Percentiles rank a stretch among this genome's conserved stretches.
phyloP scores from a whole-genome alignment of 2,797 vertebrate genomes.

The Chaenodraco wilsoni region DNA sequence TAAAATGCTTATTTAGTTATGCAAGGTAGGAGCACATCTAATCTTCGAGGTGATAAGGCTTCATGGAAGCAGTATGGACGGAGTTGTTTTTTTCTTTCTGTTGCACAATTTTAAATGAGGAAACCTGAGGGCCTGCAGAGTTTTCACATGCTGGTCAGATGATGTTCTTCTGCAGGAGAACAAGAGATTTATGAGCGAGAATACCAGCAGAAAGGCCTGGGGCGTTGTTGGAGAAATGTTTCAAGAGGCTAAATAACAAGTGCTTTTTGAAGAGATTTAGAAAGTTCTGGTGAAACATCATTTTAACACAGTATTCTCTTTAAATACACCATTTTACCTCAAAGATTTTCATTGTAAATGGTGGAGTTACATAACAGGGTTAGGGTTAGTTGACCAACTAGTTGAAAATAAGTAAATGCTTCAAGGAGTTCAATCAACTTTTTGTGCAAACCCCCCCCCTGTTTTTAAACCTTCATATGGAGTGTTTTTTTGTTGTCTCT shows the following conservation, averaged over 20 bases:
- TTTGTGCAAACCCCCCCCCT: too few species aligned
- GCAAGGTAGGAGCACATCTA: slow-evolving; percentile 43
- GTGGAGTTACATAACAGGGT: not conserved
- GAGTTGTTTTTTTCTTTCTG: not conserved
- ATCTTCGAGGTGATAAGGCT: slow-evolving; percentile 53
- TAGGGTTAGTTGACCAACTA: not conserved
- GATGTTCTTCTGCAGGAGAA: slow-evolving; percentile 28
- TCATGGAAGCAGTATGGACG: not conserved
- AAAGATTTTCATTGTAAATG: not conserved
- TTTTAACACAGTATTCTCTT: not conserved
- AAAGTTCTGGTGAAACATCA: not conserved
- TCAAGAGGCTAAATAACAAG: not conserved
- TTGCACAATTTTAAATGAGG: slow-evolving; percentile 25
- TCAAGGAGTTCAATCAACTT: too few species aligned
- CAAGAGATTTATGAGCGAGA: not conserved
- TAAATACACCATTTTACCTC: not conserved
- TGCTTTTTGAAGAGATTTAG: not conserved
- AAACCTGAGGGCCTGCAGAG: not conserved
- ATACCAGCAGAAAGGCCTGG: not conserved
- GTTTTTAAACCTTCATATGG: too few species aligned
- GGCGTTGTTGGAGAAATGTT: not conserved
- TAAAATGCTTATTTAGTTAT: slow-evolving; percentile 22
- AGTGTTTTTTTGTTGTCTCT: too few species aligned
- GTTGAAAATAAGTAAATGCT: not conserved
- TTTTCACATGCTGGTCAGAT: slow-evolving; percentile 67